These are phyloP conservation scores for Rapana venosa DNA, from an alignment of 2,888 invertebrate genomes.

Conservation along the genomic window DNA sequence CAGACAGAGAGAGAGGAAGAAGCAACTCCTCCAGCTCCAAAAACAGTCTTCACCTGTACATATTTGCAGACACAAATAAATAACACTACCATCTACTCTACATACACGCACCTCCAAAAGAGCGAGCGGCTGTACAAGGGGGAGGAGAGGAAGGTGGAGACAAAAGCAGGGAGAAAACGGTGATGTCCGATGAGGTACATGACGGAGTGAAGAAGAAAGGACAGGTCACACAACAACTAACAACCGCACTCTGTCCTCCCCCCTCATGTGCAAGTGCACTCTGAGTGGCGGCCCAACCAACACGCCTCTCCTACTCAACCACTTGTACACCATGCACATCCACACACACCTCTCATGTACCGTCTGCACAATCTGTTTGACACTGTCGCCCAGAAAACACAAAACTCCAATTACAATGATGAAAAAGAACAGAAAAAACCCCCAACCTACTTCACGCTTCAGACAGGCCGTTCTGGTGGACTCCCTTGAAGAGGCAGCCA, in stretches of 20 bases:
- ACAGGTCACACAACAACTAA: not conserved
- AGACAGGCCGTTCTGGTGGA: no score
- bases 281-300: no score
- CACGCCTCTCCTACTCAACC: no score
- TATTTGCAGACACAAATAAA: not conserved
- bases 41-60: not conserved
- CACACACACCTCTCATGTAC: no score
- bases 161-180: not conserved
- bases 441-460: no score
- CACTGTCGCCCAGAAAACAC: no score
- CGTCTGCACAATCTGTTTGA: no score
- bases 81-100: conserved; percentile 11
- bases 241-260: not conserved
- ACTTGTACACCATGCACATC: no score
- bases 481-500: no score
- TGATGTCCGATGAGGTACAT: not conserved
- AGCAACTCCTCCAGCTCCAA: not conserved
- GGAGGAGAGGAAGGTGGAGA: not conserved
- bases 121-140: not conserved
- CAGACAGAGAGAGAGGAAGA: not conserved
- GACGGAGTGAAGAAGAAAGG: not conserved
- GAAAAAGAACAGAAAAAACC: no score
- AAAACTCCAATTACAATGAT: no score
- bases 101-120: not conserved
- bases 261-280: no score